Evolutionary conservation across 2,888 invertebrate species (phyloP).

Genomic region (Phytoseiulus persimilis): DNA sequence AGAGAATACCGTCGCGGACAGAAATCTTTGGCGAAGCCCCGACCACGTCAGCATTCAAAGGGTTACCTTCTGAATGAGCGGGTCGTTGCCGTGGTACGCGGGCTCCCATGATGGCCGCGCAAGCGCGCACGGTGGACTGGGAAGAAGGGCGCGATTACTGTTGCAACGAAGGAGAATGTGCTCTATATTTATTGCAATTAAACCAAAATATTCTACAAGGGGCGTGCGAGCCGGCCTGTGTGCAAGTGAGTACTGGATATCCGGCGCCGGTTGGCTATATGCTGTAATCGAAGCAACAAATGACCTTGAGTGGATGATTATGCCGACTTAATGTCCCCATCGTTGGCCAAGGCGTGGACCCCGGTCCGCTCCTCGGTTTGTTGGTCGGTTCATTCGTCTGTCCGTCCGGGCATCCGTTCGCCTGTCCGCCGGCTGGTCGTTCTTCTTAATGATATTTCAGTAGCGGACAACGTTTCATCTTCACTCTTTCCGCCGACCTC

Average conservation of each 20-base stretch:
- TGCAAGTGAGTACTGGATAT: not conserved
- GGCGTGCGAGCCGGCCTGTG: not conserved
- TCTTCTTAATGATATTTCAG: not conserved
- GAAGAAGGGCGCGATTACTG: not conserved
- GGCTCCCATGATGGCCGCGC: not conserved
- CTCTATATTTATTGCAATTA: not conserved
- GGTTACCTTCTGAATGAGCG: no score
- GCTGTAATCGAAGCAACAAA: slow-evolving; percentile 5
- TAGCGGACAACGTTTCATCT: not conserved
- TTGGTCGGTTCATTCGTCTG: not conserved
- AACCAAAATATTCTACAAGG: not conserved
- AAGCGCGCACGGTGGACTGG: not conserved
- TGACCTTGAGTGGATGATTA: slow-evolving; percentile 5
- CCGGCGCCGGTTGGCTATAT: not conserved
- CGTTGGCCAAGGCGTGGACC: not conserved
- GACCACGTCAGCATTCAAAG: no score
- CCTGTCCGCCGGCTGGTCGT: not conserved
- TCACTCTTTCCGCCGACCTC: not conserved
- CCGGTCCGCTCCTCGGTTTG: not conserved
- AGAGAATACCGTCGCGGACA: no score
- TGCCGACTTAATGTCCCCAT: not conserved
- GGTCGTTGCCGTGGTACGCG: no score
- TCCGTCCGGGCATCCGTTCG: not conserved
- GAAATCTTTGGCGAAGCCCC: no score
- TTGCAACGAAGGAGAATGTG: not conserved